Percentiles rank a stretch among this genome's conserved stretches.
Evolutionary conservation across 1,140 invertebrate species (phyloP).

Genomic region (Globodera ellingtonae): DNA sequence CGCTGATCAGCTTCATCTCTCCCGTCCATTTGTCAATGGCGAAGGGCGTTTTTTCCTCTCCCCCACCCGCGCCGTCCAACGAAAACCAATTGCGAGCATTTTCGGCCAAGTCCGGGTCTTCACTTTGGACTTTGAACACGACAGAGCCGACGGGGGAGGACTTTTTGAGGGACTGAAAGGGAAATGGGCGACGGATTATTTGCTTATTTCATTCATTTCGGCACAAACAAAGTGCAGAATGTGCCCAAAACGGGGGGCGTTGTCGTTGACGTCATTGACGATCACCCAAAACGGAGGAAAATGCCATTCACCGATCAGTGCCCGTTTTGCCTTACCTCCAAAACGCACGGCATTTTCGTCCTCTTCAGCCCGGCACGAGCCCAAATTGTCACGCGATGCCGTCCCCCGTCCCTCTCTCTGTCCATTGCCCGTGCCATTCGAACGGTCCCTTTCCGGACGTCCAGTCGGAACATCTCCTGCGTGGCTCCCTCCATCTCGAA

Average conservation of each 20-base stretch:
- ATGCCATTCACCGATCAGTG: neutral
- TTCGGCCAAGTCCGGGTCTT: conserved; percentile 5
- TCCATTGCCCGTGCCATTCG: conserved; percentile 9
- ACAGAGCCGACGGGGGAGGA: neutral
- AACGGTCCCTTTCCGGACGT: neutral
- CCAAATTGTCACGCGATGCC: neutral
- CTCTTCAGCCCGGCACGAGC: neutral
- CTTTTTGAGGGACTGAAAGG: neutral
- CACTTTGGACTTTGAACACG: neutral
- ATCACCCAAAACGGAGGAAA: neutral
- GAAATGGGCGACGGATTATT: neutral
- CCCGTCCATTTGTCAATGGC: neutral
- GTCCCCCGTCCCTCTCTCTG: conserved; percentile 18
- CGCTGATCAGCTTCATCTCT: neutral
- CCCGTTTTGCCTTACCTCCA: neutral
- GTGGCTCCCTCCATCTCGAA: neutral
- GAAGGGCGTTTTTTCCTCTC: neutral
- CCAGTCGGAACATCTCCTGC: neutral
- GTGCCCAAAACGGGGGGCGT: conserved; percentile 16
- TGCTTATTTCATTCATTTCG: neutral
- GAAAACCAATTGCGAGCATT: conserved; percentile 2
- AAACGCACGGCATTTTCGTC: neutral
- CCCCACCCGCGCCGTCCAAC: neutral
- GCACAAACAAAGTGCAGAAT: neutral
- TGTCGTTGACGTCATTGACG: conserved; percentile 17